A percentile compares a stretch with the other conserved stretches of the same genome.
phyloP scores from a whole-genome alignment of 2,797 vertebrate species.

The Phrynocephalus forsythii region DNA sequence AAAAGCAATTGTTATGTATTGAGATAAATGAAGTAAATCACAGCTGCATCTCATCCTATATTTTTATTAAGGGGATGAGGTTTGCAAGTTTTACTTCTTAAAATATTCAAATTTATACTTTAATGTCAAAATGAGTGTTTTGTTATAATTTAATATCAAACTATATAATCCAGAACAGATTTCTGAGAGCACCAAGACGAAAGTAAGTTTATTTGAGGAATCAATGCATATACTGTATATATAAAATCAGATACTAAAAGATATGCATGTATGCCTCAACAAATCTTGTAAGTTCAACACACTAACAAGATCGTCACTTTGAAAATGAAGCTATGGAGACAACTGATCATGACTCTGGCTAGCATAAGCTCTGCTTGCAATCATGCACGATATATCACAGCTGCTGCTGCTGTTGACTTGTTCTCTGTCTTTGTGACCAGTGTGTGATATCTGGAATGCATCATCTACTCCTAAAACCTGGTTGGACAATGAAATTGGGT shows the following conservation, averaged over 20 bases:
- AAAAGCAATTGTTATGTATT: no score
- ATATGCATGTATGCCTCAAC: no score
- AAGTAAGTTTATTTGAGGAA: background rate
- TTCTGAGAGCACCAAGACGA: background rate
- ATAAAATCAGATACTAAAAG: no score
- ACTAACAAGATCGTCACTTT: background rate
- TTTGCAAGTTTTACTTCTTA: background rate
- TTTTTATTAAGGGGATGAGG: background rate
- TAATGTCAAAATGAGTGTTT: background rate
- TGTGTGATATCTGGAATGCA: accelerated
- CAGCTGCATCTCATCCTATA: background rate
- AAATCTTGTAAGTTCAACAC: background rate
- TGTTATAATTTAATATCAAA: background rate
- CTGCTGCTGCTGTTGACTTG: background rate
- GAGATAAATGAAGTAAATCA: background rate
- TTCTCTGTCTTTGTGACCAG: background rate
- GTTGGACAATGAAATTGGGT: accelerated
- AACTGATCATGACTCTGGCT: background rate
- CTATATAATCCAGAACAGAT: no score
- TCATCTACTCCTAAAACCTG: accelerated
- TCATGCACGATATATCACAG: background rate
- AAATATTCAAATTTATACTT: background rate
- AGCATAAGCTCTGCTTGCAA: background rate
- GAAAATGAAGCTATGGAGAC: background rate
- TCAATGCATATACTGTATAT: no score